Evolutionary conservation across 2,797 vertebrate genomes (phyloP).

Genomic region (Brachyalestes nurse): DNA sequence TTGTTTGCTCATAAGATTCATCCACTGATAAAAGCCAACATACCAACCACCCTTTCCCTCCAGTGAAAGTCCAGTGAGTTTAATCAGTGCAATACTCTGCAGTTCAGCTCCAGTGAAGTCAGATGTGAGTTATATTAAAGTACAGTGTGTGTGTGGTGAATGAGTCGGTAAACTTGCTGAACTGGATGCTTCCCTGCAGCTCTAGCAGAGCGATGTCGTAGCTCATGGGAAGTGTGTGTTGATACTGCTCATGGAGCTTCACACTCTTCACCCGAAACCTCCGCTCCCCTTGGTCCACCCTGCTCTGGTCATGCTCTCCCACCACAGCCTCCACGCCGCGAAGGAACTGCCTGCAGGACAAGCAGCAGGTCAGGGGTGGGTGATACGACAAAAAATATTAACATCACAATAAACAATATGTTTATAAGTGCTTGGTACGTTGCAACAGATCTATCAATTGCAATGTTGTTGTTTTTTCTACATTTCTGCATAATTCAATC

Average conservation of each 20-base stretch:
- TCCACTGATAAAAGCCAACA: background rate
- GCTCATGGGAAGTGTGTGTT: constrained; percentile 77
- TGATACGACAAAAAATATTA: background rate
- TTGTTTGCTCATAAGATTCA: background rate
- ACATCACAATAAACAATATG: too few species aligned
- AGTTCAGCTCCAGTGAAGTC: background rate
- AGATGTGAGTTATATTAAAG: background rate
- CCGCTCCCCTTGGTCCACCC: constrained; percentile 76
- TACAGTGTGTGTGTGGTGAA: background rate
- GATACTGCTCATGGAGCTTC: constrained; percentile 82
- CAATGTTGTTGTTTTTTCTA: too few species aligned
- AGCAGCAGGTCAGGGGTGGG: background rate
- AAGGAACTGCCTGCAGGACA: constrained; percentile 62
- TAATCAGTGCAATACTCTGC: background rate
- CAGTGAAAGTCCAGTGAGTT: too few species aligned
- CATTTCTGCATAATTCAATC: too few species aligned
- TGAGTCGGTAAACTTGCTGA: constrained; percentile 75
- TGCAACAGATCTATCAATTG: too few species aligned
- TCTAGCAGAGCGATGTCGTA: constrained; percentile 86
- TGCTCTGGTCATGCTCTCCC: constrained; percentile 70
- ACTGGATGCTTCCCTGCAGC: constrained; percentile 75
- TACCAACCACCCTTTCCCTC: too few species aligned
- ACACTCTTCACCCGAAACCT: constrained; percentile 73
- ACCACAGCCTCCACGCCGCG: constrained; percentile 64
- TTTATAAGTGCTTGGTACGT: too few species aligned